Evolutionary conservation across 2,888 invertebrate genomes (phyloP).

Genomic region (Polia nebulosa): DNA sequence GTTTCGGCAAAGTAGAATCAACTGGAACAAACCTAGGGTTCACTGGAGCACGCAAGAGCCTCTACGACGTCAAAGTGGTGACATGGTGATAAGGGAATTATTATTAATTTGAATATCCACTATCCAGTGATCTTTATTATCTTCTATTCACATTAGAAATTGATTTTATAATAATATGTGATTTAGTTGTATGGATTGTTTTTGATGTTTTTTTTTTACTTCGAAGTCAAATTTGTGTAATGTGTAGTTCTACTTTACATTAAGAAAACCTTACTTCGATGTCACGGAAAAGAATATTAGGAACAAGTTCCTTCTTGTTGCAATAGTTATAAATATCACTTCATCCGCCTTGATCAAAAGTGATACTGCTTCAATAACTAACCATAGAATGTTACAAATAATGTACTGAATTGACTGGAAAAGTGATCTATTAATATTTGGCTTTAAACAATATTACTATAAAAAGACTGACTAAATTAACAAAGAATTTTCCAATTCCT

Average conservation of each 20-base stretch:
- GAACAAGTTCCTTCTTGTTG: background rate
- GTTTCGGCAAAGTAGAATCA: background rate
- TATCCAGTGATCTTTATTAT: background rate
- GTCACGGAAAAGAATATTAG: background rate
- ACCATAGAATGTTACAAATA: background rate
- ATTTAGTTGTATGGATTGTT: background rate
- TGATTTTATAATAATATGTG: background rate
- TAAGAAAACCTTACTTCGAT: too few species aligned
- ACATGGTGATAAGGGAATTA: too few species aligned
- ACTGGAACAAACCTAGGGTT: too few species aligned
- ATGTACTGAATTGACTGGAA: slow-evolving; percentile 16
- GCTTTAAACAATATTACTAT: slow-evolving; percentile 51
- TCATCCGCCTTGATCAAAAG: background rate
- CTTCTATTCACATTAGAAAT: background rate
- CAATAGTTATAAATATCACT: background rate
- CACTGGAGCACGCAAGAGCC: too few species aligned
- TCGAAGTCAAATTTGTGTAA: background rate
- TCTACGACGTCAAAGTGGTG: too few species aligned
- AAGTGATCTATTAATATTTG: slow-evolving; percentile 56
- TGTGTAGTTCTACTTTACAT: background rate
- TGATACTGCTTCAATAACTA: background rate
- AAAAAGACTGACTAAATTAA: slow-evolving; percentile 63
- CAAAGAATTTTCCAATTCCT: slow-evolving; percentile 13
- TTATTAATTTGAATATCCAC: background rate
- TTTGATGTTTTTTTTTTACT: too few species aligned